A percentile compares a stretch with the other conserved stretches of the same genome.
phyloP scores from a whole-genome alignment of 2,797 vertebrate species.

The Centropyge bicolor region DNA sequence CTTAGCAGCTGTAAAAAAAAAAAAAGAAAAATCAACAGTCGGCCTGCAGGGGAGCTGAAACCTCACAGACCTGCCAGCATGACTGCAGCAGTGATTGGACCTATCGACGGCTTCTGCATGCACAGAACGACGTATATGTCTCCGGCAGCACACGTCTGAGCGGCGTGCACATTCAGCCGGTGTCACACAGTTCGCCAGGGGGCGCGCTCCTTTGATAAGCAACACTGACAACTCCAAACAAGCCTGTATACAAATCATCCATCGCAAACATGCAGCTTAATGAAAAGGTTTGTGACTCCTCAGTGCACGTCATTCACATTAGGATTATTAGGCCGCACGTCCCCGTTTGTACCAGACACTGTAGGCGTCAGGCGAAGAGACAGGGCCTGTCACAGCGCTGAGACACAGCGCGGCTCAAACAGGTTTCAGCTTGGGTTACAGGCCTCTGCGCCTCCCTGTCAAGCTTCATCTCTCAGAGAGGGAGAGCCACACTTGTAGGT shows the following conservation, averaged over 20 bases:
- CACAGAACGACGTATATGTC: constrained; percentile 24
- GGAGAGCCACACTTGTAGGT: constrained; percentile 1
- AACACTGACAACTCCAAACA: constrained; percentile 42
- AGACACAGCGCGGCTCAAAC: neutral
- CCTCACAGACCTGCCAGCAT: constrained; percentile 23
- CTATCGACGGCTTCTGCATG: constrained; percentile 5
- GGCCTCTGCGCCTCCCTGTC: constrained; percentile 13
- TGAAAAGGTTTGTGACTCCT: constrained; percentile 4
- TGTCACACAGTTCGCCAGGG: constrained; percentile 43
- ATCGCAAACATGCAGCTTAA: constrained; percentile 29
- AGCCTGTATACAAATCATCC: constrained; percentile 15
- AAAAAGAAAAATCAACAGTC: constrained; percentile 16
- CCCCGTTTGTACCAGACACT: neutral
- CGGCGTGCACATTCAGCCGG: constrained; percentile 32
- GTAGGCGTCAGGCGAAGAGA: neutral
- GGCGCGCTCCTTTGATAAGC: constrained; percentile 36
- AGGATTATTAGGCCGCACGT: constrained; percentile 16
- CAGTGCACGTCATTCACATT: constrained; percentile 1
- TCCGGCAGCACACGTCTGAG: constrained; percentile 26
- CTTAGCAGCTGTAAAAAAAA: constrained; percentile 23
- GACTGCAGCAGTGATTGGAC: constrained; percentile 38
- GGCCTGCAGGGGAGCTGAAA: constrained; percentile 22
- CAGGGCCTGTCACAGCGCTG: neutral
- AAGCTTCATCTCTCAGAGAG: constrained; percentile 14
- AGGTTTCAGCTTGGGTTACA: constrained; percentile 6